Evolutionary conservation across 2,113 vertebrate species (phyloP).

Genomic region (Oryctolagus cuniculus): mOryCun1.1 NC_091445.1:86263001-86263500

Average conservation of each 20-base stretch:
- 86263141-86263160: constrained; percentile 24
- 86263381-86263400: constrained; percentile 77
- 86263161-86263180: constrained; percentile 10
- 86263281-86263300: background rate
- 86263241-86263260: constrained; percentile 24
- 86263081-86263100: constrained; percentile 43
- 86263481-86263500: no score
- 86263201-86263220: constrained; percentile 17
- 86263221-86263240: background rate
- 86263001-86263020: background rate
- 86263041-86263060: background rate
- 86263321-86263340: constrained; percentile 74
- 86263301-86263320: constrained; percentile 58
- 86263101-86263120: background rate
- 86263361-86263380: constrained; percentile 71
- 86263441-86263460: no score
- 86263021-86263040: background rate
- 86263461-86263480: no score
- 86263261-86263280: background rate
- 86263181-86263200: background rate
- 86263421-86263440: background rate
- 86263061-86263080: background rate
- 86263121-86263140: background rate
- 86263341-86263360: constrained; percentile 76
- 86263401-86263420: constrained; percentile 56